Percentiles rank a stretch among this genome's conserved stretches.
Evolutionary conservation across 2,113 vertebrate species (phyloP).

Genomic region (Notarius quadriscutis): DNA sequence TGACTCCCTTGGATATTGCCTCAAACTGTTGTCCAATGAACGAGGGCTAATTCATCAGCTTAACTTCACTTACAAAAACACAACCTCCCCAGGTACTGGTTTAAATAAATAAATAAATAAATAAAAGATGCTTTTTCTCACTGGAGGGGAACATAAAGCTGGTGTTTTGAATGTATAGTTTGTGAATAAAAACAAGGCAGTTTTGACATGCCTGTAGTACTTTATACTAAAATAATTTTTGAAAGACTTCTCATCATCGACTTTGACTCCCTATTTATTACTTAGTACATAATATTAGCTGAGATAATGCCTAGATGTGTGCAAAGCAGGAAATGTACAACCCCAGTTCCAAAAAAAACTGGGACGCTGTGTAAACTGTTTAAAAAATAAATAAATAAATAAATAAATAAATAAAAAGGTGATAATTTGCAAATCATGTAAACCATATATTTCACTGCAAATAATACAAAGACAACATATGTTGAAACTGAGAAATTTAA

Average conservation of each 20-base stretch:
- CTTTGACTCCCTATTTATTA: background rate
- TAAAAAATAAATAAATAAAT: too few species aligned
- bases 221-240: conserved; percentile 12
- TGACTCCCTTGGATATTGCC: conserved; percentile 84
- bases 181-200: conserved; percentile 11
- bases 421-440: too few species aligned
- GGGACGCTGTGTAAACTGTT: too few species aligned
- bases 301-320: background rate
- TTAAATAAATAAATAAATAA: conserved; percentile 42
- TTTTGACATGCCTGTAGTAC: conserved; percentile 1
- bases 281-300: background rate
- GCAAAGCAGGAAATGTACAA: background rate
- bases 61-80: conserved; percentile 88
- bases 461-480: too few species aligned
- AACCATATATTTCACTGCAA: too few species aligned
- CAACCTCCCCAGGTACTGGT: conserved; percentile 39
- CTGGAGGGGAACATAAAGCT: conserved; percentile 30
- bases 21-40: conserved; percentile 95
- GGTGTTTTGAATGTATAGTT: background rate
- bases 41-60: conserved; percentile 99
- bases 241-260: background rate
- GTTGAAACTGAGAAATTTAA: too few species aligned
- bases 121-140: conserved; percentile 27
- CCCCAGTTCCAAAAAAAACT: too few species aligned
- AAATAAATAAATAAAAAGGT: too few species aligned